phyloP scores from a whole-genome alignment of 2,888 invertebrate genomes.

The Protodeltote pygarga region DNA sequence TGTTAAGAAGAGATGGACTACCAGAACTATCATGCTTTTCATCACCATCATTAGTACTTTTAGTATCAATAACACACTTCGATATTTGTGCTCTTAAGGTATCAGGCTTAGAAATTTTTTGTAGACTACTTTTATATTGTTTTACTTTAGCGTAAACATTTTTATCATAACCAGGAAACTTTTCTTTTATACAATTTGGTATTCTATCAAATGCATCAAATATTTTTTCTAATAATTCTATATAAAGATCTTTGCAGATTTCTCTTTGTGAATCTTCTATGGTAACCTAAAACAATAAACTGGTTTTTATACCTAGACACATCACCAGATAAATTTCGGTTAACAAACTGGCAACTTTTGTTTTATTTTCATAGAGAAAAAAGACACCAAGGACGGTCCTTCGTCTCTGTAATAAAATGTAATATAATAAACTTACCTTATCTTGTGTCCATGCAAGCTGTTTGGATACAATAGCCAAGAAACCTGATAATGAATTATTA shows the following conservation, averaged over 20 bases:
- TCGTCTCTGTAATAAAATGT: no score
- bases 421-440: slow-evolving; percentile 48
- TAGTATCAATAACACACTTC: slow-evolving; percentile 25
- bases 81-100: slow-evolving; percentile 38
- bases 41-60: slow-evolving; percentile 47
- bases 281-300: slow-evolving; percentile 55
- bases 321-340: no score
- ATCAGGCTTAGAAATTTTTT: slow-evolving; percentile 71
- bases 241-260: slow-evolving; percentile 83
- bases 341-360: no score
- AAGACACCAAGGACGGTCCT: no score
- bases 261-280: slow-evolving; percentile 57
- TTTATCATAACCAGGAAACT: slow-evolving; percentile 88
- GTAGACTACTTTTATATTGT: slow-evolving; percentile 86
- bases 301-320: no score
- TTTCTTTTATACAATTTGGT: slow-evolving; percentile 87
- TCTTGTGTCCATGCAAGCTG: slow-evolving; percentile 57
- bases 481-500: slow-evolving; percentile 60
- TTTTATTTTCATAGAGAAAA: no score
- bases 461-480: slow-evolving; percentile 56
- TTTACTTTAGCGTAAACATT: slow-evolving; percentile 86
- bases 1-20: slow-evolving; percentile 54
- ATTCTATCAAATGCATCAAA: slow-evolving; percentile 88
- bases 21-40: slow-evolving; percentile 28
- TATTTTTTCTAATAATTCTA: slow-evolving; percentile 88